Percentiles rank a stretch among this genome's conserved stretches.
These are phyloP conservation scores for Seison nebaliae DNA, from an alignment of 1,140 invertebrate species.

Conservation along the genomic window DNA sequence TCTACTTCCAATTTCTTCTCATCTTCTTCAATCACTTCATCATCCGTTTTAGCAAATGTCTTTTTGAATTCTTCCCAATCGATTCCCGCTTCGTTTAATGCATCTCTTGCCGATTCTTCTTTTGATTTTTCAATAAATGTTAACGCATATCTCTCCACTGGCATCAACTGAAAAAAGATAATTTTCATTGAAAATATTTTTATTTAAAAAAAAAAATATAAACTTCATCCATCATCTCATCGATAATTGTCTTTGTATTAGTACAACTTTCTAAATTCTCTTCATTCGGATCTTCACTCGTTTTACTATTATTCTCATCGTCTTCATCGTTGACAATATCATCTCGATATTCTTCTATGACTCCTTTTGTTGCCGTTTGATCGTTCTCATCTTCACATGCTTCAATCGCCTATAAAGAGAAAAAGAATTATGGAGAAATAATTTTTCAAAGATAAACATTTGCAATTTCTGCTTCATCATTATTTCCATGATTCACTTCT, in stretches of 20 bases:
- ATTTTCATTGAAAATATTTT: not conserved
- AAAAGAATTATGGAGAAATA: not conserved
- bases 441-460: not conserved
- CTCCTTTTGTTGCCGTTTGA: constrained; percentile 58
- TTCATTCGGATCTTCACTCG: constrained; percentile 34
- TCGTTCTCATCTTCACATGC: constrained; percentile 78
- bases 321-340: constrained; percentile 57
- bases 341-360: constrained; percentile 64
- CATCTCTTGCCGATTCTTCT: too few relatives aligned
- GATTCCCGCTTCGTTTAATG: too few relatives aligned
- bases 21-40: too few relatives aligned
- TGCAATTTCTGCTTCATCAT: not conserved
- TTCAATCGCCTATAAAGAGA: constrained; percentile 38
- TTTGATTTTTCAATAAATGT: constrained; percentile 50
- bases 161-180: constrained; percentile 41
- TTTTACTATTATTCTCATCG: constrained; percentile 38
- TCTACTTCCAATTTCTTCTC: too few relatives aligned
- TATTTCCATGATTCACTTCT: not conserved
- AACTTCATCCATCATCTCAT: constrained; percentile 53
- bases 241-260: constrained; percentile 56
- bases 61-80: too few relatives aligned
- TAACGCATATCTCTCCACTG: constrained; percentile 74
- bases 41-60: too few relatives aligned
- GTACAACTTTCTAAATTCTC: constrained; percentile 15
- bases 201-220: constrained; percentile 7